phyloP scores from a whole-genome alignment of 2,797 vertebrate genomes.

The Spatula clypeata region DNA sequence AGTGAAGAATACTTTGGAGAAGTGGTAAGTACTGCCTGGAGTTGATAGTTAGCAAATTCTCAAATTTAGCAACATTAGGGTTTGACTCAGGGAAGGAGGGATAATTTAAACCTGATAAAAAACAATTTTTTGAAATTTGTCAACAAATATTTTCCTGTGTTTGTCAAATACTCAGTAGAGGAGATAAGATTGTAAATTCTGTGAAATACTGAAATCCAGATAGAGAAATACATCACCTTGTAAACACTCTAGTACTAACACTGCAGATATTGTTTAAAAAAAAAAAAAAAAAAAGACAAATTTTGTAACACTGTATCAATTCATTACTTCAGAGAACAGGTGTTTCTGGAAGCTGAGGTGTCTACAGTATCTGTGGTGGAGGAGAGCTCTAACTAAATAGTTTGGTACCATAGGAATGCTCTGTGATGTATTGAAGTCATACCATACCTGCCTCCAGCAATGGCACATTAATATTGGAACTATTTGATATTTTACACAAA shows the following conservation, averaged over 20 bases:
- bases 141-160: not conserved
- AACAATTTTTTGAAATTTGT: not conserved
- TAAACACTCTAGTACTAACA: not conserved
- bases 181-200: not conserved
- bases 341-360: not conserved
- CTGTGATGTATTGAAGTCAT: not conserved
- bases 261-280: not conserved
- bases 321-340: not conserved
- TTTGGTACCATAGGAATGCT: not conserved
- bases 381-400: not conserved
- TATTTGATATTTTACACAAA: not conserved
- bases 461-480: not conserved
- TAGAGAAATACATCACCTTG: not conserved
- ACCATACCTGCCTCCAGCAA: not conserved
- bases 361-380: not conserved
- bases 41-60: not conserved
- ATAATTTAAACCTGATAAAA: not conserved
- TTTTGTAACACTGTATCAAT: not conserved
- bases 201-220: not conserved
- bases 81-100: not conserved
- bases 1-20: not conserved
- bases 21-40: conserved; percentile 25
- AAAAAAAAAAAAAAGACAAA: not conserved
- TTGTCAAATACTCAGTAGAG: not conserved
- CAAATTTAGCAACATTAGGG: not conserved